A percentile compares a stretch with the other conserved stretches of the same genome.
These are phyloP conservation scores for Lasioglossum morio DNA, from an alignment of 2,888 invertebrate species.

Conservation along the genomic window DNA sequence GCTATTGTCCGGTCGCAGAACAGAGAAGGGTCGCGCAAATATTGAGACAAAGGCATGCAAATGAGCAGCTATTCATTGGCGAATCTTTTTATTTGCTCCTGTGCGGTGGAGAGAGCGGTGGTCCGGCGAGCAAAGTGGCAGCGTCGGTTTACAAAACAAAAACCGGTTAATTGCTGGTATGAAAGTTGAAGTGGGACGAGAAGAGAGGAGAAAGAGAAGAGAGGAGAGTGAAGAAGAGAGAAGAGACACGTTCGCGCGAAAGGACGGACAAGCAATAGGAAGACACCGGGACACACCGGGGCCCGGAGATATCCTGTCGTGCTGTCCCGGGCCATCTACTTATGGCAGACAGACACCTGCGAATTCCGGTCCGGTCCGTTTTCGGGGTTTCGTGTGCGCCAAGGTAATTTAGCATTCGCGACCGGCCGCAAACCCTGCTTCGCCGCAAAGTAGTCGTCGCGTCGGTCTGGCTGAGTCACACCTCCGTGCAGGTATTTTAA, in stretches of 20 bases:
- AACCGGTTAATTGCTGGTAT: conserved; percentile 51
- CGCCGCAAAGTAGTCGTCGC: conserved; percentile 1
- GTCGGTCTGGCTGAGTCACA: conserved; percentile 19
- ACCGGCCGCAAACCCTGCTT: conserved; percentile 44
- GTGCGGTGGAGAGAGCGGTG: not conserved
- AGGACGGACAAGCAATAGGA: not conserved
- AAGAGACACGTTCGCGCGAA: not conserved
- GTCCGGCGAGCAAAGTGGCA: conserved; percentile 35
- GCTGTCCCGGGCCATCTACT: conserved; percentile 25
- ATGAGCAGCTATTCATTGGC: conserved; percentile 39
- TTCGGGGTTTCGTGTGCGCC: conserved; percentile 35
- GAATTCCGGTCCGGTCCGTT: conserved; percentile 52
- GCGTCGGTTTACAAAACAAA: conserved; percentile 51
- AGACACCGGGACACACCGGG: not conserved
- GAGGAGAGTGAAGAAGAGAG: not conserved
- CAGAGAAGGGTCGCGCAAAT: conserved; percentile 37
- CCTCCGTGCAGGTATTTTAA: conserved; percentile 47
- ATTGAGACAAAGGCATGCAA: conserved; percentile 59
- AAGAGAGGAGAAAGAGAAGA: not conserved
- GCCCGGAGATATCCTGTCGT: conserved; percentile 4
- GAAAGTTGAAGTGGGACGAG: not conserved
- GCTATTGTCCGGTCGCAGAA: conserved; percentile 10
- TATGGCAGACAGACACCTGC: conserved; percentile 58
- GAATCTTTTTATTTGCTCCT: conserved; percentile 6
- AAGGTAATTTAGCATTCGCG: conserved; percentile 55